Conservation (phyloP, 2,113 vertebrate genomes). For the Poeciliopsis prolifica region DNA sequence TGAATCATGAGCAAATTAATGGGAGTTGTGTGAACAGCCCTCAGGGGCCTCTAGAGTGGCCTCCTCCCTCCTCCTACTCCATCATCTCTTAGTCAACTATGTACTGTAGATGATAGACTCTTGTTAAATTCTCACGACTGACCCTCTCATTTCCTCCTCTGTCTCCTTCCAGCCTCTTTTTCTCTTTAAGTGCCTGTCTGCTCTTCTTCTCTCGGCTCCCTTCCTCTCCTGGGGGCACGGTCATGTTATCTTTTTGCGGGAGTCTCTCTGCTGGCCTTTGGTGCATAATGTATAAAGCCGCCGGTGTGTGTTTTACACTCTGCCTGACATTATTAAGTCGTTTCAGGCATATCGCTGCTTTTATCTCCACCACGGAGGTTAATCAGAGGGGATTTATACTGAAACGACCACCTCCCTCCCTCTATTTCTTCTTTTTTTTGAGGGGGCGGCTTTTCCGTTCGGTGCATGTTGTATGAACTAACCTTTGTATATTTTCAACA, state of each 20-base stretch:
- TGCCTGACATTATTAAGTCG: constrained; percentile 75
- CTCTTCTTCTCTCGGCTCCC: background rate
- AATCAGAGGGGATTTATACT: constrained; percentile 75
- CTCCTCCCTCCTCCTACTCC: constrained; percentile 28
- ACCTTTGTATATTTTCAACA: constrained; percentile 40
- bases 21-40: constrained; percentile 65
- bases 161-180: constrained; percentile 37
- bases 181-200: constrained; percentile 17
- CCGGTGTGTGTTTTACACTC: constrained; percentile 77
- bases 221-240: constrained; percentile 54
- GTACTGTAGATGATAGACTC: constrained; percentile 62
- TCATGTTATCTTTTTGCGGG: constrained; percentile 76
- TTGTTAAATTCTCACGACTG: constrained; percentile 70
- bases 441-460: background rate
- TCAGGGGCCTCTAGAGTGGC: constrained; percentile 50
- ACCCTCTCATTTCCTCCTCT: constrained; percentile 62
- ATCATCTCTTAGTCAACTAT: constrained; percentile 47
- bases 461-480: constrained; percentile 11
- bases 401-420: constrained; percentile 46
- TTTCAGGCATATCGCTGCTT: constrained; percentile 73
- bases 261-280: constrained; percentile 72
- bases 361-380: constrained; percentile 73
- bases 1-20: constrained; percentile 74
- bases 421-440: background rate
- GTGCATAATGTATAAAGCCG: constrained; percentile 80